These are phyloP conservation scores for Ips nitidus DNA, from an alignment of 1,140 invertebrate species.

Conservation along the genomic window DNA sequence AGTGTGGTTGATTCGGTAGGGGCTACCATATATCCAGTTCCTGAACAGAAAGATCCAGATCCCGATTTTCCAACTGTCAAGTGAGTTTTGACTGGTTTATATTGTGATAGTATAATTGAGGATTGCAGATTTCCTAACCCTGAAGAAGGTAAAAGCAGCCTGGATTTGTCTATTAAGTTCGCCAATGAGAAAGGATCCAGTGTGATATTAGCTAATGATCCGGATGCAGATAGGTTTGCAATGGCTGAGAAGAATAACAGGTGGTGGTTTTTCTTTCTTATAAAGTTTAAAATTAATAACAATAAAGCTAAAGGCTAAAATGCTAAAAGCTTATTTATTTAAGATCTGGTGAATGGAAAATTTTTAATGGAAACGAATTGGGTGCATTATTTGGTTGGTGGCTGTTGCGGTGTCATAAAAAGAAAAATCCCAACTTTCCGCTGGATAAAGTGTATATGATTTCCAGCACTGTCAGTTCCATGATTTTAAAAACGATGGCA, in stretches of 20 bases:
- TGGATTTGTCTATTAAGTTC: conserved; percentile 82
- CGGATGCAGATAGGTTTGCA: conserved; percentile 95
- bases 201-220: conserved; percentile 96
- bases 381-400: conserved; percentile 96
- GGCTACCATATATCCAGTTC: conserved; percentile 79
- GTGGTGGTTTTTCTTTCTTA: conserved; percentile 47
- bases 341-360: conserved; percentile 76
- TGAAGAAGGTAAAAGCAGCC: conserved; percentile 90
- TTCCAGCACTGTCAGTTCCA: conserved; percentile 95
- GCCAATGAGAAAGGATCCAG: conserved; percentile 71
- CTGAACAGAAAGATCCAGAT: conserved; percentile 85
- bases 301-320: no score
- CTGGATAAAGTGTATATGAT: conserved; percentile 74
- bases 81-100: conserved; percentile 36
- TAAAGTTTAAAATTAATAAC: background rate
- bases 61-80: conserved; percentile 96
- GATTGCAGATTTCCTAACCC: conserved; percentile 88
- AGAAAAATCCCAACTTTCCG: conserved; percentile 54
- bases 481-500: conserved; percentile 87
- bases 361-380: conserved; percentile 96
- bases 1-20: conserved; percentile 75
- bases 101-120: background rate
- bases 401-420: conserved; percentile 67
- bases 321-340: background rate
- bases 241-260: conserved; percentile 75